Percentiles rank a stretch among this genome's conserved stretches.
These are phyloP conservation scores for Sylvilagus bachmani DNA, from an alignment of 2,113 vertebrate species.

Conservation along the genomic window DNA sequence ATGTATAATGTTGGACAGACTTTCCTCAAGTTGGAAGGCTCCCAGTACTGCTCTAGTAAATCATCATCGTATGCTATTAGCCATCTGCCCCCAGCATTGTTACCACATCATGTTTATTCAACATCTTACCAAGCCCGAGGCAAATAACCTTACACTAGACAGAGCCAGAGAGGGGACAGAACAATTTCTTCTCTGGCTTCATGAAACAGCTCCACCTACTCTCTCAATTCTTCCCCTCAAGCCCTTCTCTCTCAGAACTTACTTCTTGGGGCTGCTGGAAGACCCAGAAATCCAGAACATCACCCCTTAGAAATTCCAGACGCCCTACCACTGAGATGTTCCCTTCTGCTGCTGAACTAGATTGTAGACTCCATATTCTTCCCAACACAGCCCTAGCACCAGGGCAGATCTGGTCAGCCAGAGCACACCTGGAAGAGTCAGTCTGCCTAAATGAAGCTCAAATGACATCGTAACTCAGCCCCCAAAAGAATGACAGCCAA, in stretches of 20 bases:
- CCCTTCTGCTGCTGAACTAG: background rate
- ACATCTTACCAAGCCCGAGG: background rate
- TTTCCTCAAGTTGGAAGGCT: background rate
- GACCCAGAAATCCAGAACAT: background rate
- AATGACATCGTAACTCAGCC: background rate
- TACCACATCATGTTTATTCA: background rate
- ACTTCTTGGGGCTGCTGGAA: background rate
- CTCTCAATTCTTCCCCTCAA: background rate
- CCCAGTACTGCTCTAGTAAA: background rate
- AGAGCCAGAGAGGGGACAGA: background rate
- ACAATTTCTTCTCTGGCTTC: background rate
- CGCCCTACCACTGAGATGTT: background rate
- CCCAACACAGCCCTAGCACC: background rate
- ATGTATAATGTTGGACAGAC: background rate
- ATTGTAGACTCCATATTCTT: background rate
- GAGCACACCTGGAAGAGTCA: background rate
- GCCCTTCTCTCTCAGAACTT: background rate
- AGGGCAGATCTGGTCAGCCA: background rate
- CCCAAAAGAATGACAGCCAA: background rate
- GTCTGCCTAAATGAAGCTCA: background rate
- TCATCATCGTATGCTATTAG: background rate
- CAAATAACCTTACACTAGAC: background rate
- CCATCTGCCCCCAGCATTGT: background rate
- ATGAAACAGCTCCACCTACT: background rate
- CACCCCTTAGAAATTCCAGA: background rate